phyloP scores from a whole-genome alignment of 2,113 vertebrate species.

The Salvelinus sp. region DNA sequence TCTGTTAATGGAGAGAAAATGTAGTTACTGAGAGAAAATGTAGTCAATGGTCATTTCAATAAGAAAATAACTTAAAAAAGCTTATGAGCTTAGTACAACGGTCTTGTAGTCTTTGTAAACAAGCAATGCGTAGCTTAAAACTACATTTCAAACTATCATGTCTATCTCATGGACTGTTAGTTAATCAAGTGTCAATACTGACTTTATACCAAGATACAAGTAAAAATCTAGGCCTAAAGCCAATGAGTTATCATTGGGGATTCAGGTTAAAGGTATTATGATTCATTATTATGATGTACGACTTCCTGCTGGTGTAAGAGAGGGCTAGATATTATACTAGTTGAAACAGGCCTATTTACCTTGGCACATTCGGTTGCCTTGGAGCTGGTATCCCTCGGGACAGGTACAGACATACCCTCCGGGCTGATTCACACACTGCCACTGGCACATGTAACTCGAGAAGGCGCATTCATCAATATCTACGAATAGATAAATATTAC shows the following conservation, averaged over 20 bases:
- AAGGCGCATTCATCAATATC: constrained; percentile 92
- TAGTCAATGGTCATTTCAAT: no score
- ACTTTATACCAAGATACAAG: no score
- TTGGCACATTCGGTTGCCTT: constrained; percentile 87
- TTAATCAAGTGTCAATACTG: no score
- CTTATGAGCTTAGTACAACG: no score
- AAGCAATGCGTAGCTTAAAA: no score
- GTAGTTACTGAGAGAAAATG: background rate
- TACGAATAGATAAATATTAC: constrained; percentile 48
- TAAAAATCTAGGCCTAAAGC: background rate
- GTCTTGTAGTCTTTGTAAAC: no score
- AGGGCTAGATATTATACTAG: background rate
- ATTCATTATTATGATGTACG: no score
- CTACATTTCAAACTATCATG: no score
- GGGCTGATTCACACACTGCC: constrained; percentile 89
- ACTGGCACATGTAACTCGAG: constrained; percentile 89
- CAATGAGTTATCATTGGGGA: background rate
- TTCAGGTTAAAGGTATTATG: background rate
- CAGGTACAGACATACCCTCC: constrained; percentile 90
- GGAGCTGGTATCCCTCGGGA: constrained; percentile 91
- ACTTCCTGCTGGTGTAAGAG: background rate
- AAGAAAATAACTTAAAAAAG: no score
- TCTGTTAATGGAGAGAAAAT: constrained; percentile 70
- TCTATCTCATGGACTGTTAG: no score
- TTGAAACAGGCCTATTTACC: constrained; percentile 67